These are phyloP conservation scores for Malacoctenus gilli DNA, from an alignment of 2,797 vertebrate species.

Conservation along the genomic window DNA sequence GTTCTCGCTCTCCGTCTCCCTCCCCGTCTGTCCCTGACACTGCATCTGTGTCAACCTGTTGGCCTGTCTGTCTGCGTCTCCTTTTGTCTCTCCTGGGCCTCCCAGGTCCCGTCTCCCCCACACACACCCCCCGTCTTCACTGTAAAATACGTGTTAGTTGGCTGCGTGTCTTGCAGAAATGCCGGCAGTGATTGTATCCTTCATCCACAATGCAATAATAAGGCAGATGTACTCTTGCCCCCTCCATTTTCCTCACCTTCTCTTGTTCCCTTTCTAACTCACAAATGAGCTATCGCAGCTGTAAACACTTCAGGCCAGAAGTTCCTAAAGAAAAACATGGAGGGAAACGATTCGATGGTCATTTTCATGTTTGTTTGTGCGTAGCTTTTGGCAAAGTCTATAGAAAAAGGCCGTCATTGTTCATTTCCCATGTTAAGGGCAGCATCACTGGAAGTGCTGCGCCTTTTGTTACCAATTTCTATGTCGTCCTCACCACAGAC, in stretches of 20 bases:
- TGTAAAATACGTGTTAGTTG: conserved; percentile 79
- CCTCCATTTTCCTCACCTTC: conserved; percentile 62
- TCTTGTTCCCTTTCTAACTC: conserved; percentile 55
- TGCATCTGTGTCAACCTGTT: conserved; percentile 61
- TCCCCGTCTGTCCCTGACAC: conserved; percentile 56
- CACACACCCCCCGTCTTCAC: conserved; percentile 61
- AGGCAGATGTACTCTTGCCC: conserved; percentile 58
- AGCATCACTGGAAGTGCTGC: conserved; percentile 18
- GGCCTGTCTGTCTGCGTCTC: conserved; percentile 63
- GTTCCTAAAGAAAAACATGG: conserved; percentile 34
- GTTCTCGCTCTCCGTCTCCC: conserved; percentile 49
- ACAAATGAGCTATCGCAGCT: conserved; percentile 58
- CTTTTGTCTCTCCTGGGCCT: conserved; percentile 50
- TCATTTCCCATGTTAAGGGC: no score
- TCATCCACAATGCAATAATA: conserved; percentile 74
- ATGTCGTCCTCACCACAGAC: conserved; percentile 23
- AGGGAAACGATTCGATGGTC: conserved; percentile 50
- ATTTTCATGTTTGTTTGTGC: conserved; percentile 53
- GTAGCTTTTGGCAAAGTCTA: conserved; percentile 45
- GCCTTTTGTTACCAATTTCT: conserved; percentile 28
- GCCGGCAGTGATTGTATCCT: conserved; percentile 77
- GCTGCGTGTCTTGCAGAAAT: conserved; percentile 75
- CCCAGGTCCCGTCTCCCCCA: conserved; percentile 33
- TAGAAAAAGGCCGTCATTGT: conserved; percentile 19
- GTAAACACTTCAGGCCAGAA: conserved; percentile 61